Base-by-base conservation (phyloP, 2,888 invertebrate species). In the Caradrina clavipalpis region DNA sequence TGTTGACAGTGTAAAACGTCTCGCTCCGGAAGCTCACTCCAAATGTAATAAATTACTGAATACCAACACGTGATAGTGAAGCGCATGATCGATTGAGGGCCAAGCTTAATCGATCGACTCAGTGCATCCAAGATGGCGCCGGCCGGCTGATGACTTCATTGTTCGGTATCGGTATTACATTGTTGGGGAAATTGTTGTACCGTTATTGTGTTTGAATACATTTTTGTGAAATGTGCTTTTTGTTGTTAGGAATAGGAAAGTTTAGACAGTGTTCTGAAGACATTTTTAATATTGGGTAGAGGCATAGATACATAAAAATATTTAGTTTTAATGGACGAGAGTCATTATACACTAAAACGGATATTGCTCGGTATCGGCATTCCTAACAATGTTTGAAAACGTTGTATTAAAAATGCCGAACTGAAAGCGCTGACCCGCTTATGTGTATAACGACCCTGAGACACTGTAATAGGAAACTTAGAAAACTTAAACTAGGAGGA, bases 1-100 rank as follows among this genome's bases (percentile, higher is more conserved):
- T 94, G 94, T 94, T 93, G 94, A 94, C 94, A 89, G 79, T 87
- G 90, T 91, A 90, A 84, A 85, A 85, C 51, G 83, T 83, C 80
- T 63, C 63, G 87, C 87, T 91, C 94, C 94, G 94, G 94, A 94
- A 93, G 92, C 91, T 89, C 87, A 89, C 88, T 89, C 88, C 90
- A 91, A 92, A 93, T 92, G 92, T 94, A 93, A 94, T 93, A 93
- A 92, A 94, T 94, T 92, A 93, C 88, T 87, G 90, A 88, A 86
- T 89, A 89, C 81, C 71, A 85, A 81, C 85, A 81, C 85, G 79
- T 83, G 90, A 91, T 92, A 93, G 91, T 86, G 87, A 89, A 79
- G 78, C 73, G 60, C 77, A 76, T 92, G 93, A 94, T 94, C 91
- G 93, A 93, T 93, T 86, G 88, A 70, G 76, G 80, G 61, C 78